Base-by-base conservation (phyloP, 2,888 invertebrate genomes). In the Diarsia mendica region DNA sequence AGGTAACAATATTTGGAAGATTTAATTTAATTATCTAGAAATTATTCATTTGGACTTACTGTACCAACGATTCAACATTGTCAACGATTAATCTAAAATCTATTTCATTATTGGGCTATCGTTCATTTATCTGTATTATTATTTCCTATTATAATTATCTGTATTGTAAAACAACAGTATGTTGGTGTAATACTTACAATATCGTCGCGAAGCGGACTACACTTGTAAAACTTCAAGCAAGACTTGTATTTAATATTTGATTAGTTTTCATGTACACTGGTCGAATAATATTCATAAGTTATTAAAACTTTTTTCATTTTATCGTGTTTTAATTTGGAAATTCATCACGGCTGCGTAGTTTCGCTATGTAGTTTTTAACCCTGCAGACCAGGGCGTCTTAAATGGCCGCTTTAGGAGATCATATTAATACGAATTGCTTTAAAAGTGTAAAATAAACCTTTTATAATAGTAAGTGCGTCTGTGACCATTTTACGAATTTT, bases 151-250 rank as follows among this genome's bases (percentile, higher is more conserved):
- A 75, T 69, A 83, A 71, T 72, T 69, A 85, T 64, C 28, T 71
- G 83, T 51, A 79, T 79, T 72, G 74, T 77, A 69, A 85, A 79
- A 83, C 79, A 83, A 85, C 83, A 85, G 79, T 72, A 63, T 74
- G 60, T 79, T 33, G 73, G 58, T 77, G 67, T 78, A 49, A 61
- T 63, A 68, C 71, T 61, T 75, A 75, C 67, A 72, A 67, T 65
- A 67, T 23, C 33, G 66, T 83, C 51, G 70, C 79, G 18, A 75
- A 85, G 70, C 83, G 23, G 53, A 66, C 58, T 63, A 63, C 44
- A 44, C 3, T 71, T 70, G 67, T 68, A 39, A 66, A 67, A 72
- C 66, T 72, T 75, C 44, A 75, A 82, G 82, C 71, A 64, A 65
- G 39, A 67, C 61, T 60, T 64, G 1, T 65, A 49, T 79, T 72